Conservation (phyloP, 1,140 invertebrate species). For the Leptoteleia sp. region DNA sequence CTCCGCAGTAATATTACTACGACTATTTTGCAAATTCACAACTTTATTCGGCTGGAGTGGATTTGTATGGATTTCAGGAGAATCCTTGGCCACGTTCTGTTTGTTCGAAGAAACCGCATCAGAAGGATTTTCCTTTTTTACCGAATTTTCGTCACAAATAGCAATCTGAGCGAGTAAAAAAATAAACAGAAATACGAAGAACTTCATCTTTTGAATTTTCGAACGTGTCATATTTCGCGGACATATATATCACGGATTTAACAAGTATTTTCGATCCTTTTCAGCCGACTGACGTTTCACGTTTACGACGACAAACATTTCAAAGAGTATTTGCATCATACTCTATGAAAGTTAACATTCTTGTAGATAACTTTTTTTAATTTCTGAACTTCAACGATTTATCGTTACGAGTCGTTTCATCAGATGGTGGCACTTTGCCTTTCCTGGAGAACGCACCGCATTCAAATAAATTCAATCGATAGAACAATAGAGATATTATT, state of each 20-base stretch:
- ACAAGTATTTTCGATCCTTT: constrained; percentile 2
- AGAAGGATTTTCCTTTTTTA: constrained; percentile 22
- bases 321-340: constrained; percentile 14
- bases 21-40: neutral
- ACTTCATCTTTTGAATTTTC: constrained; percentile 71
- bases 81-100: neutral
- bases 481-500: no score
- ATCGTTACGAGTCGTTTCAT: neutral
- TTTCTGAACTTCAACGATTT: no score
- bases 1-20: neutral
- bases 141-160: constrained; percentile 60
- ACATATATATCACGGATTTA: constrained; percentile 61
- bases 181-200: constrained; percentile 70
- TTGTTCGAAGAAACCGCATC: neutral
- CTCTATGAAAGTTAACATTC: neutral
- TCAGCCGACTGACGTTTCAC: constrained; percentile 28
- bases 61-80: no score
- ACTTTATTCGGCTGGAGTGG: constrained; percentile 3
- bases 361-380: no score
- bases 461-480: no score
- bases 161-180: constrained; percentile 65
- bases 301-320: constrained; percentile 49
- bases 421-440: neutral
- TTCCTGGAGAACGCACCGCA: neutral
- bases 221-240: constrained; percentile 68